Base-by-base conservation (phyloP, 2,113 vertebrate genomes). In the Myanophis thanlyinensis region DNA sequence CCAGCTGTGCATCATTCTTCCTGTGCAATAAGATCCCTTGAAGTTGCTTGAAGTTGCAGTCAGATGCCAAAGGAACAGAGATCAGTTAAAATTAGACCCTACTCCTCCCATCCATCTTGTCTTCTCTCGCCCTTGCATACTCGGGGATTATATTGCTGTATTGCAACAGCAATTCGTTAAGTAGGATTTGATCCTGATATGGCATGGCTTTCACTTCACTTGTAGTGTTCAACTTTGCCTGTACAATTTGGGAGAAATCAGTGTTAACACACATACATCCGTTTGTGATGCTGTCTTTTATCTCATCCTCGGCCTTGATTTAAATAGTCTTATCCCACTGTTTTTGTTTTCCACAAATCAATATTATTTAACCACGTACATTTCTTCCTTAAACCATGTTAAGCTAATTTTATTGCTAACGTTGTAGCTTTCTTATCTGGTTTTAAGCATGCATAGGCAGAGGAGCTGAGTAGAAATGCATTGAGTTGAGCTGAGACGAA, bases 1-100 rank as follows among this genome's bases (percentile, higher is more conserved):
- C 0, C 85, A 84, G 18, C 91, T 0, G 0, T 1, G 0, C 73
- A 3, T 6, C 18, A 0, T 4, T n/a, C 44, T 3, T 25, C 15
- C 30, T 0, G 0, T 11, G 95, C 94, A 91, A 93, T 44, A 30
- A 0, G 56, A 96, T 93, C 62, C 9, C 0, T 20, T 0, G 0
- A 22, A 0, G 2, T 27, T 10, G 35, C 56, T 92, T 80, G 18
- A 15, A 1, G 0, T 91, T 85, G 92, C 91, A 9, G 0, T 0
- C 91, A 95, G 85, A 92, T 97, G 93, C 93, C 2, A 0, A 92
- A 8, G 87, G 87, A 48, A 89, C 89, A 85, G 87, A 80, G 18
- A 94, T 90, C 0, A 0, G 1, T 89, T 96, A 96, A 96, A 95
- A 95, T 95, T 95, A 97, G 92, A 67, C 30, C 49, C 52, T 1